Conservation (phyloP, 2,888 invertebrate genomes). For the Tanytarsus gracilentus region DNA sequence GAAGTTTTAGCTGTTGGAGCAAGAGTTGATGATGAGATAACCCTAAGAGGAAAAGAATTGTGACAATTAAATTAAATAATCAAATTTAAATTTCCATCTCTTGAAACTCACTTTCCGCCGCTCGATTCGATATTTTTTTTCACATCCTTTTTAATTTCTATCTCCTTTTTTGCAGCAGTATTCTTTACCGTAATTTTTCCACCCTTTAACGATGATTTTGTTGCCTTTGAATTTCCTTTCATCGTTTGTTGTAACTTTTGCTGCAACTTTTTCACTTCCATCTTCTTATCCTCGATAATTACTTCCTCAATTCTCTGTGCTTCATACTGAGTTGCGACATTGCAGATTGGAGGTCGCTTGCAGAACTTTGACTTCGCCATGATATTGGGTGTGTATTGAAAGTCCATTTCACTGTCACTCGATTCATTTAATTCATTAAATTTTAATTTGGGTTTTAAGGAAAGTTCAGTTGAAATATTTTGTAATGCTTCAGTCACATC, state of each 20-base stretch:
- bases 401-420: slow-evolving; percentile 56
- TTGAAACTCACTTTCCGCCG: too few species aligned
- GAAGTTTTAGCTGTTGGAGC: too few species aligned
- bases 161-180: too few species aligned
- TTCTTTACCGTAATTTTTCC: neutral
- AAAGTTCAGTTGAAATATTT: slow-evolving; percentile 44
- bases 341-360: neutral
- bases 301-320: neutral
- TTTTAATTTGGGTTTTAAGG: neutral
- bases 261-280: neutral
- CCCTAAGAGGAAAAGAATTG: too few species aligned
- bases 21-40: too few species aligned
- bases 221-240: neutral
- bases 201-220: neutral
- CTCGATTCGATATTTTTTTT: too few species aligned
- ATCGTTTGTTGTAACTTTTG: neutral
- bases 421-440: slow-evolving; percentile 33
- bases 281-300: neutral
- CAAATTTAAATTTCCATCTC: too few species aligned
- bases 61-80: too few species aligned
- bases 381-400: slow-evolving; percentile 58
- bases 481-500: slow-evolving; percentile 46
- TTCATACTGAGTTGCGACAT: slow-evolving; percentile 20
- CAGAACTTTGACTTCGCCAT: neutral
- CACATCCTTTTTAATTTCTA: too few species aligned